These are phyloP conservation scores for Pungitius pungitius DNA, from an alignment of 2,113 vertebrate genomes.

Conservation along the genomic window DNA sequence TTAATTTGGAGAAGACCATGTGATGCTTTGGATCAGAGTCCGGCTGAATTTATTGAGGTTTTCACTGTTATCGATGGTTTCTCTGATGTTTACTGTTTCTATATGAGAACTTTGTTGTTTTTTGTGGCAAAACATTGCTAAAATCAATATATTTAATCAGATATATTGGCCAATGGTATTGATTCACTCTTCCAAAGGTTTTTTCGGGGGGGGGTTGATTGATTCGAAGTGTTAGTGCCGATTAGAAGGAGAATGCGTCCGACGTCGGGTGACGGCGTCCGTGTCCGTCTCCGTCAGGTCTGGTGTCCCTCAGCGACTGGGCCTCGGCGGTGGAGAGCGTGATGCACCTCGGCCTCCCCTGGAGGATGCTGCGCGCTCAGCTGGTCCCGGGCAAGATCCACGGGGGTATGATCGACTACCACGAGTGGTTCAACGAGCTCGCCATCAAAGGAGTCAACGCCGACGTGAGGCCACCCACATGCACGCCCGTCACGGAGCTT, in stretches of 20 bases:
- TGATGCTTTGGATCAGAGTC: neutral
- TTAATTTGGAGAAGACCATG: neutral
- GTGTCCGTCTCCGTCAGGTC: constrained; percentile 48
- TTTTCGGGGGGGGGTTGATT: no score
- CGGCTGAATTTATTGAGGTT: neutral
- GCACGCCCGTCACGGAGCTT: neutral
- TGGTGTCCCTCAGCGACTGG: constrained; percentile 84
- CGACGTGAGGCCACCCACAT: constrained; percentile 57
- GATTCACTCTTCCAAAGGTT: neutral
- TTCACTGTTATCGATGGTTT: neutral
- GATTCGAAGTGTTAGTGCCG: neutral
- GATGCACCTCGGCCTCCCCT: constrained; percentile 86
- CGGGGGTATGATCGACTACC: constrained; percentile 71
- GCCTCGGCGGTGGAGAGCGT: constrained; percentile 85
- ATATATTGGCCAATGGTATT: neutral
- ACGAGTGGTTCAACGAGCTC: constrained; percentile 78
- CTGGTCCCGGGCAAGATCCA: constrained; percentile 68
- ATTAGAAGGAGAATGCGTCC: neutral
- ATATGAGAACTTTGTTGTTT: no score
- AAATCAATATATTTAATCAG: no score
- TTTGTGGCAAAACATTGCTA: no score
- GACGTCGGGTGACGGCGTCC: neutral
- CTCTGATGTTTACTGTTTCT: no score
- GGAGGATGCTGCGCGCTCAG: constrained; percentile 88
- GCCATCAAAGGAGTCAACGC: constrained; percentile 70